A percentile compares a stretch with the other conserved stretches of the same genome.
Evolutionary conservation across 2,797 vertebrate species (phyloP).

Genomic region (Glyptemys insculpta): DNA sequence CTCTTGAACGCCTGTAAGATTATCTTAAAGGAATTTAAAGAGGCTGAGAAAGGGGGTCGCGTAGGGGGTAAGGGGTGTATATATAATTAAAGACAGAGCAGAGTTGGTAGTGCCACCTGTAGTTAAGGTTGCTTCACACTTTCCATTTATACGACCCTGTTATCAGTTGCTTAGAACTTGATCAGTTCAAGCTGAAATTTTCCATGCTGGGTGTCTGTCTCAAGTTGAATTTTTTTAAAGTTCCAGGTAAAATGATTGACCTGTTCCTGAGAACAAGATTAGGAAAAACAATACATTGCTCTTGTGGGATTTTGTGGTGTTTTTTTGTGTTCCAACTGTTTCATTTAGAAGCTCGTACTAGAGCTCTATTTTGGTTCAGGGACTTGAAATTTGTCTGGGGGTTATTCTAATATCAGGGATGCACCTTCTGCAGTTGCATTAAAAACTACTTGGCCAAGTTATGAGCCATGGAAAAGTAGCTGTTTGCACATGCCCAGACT

Average conservation of each 20-base stretch:
- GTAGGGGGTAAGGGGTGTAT: neutral
- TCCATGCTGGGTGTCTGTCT: neutral
- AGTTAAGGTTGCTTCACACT: neutral
- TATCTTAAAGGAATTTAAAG: neutral
- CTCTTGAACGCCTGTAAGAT: neutral
- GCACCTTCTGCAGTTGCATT: neutral
- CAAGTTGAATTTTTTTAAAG: neutral
- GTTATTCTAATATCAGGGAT: neutral
- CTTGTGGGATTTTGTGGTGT: neutral
- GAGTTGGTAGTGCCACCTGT: neutral
- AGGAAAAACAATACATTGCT: neutral
- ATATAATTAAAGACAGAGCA: neutral
- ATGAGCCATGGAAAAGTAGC: neutral
- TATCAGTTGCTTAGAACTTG: neutral
- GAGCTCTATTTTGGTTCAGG: neutral
- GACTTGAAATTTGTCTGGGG: neutral
- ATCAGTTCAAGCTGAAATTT: neutral
- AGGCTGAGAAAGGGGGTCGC: neutral
- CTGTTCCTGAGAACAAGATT: neutral
- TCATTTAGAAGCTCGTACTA: neutral
- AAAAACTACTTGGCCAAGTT: neutral
- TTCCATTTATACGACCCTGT: neutral
- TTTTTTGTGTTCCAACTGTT: neutral
- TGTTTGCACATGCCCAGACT: neutral
- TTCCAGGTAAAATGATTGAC: neutral